A percentile compares a stretch with the other conserved stretches of the same genome.
Evolutionary conservation across 2,888 invertebrate species (phyloP).

Genomic region (Aphidoletes aphidimyza): DNA sequence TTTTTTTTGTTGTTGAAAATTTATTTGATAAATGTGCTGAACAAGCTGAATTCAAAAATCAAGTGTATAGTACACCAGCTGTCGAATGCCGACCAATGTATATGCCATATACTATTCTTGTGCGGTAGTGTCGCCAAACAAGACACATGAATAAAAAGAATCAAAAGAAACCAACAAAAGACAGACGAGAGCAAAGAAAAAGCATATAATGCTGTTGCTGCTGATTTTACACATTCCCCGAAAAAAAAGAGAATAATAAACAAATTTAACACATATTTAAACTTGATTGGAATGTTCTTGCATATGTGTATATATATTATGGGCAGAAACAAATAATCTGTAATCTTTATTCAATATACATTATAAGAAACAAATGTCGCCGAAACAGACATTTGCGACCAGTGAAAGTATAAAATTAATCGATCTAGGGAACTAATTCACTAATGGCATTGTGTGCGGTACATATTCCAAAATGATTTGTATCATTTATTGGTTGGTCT

Average conservation of each 20-base stretch:
- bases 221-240: background rate
- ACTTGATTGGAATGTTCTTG: background rate
- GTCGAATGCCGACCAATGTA: too few relatives aligned
- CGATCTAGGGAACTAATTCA: background rate
- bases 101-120: too few relatives aligned
- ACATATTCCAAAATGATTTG: background rate
- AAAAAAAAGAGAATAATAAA: too few relatives aligned
- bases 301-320: too few relatives aligned
- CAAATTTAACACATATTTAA: background rate
- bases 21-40: too few relatives aligned
- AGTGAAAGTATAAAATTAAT: conserved; percentile 15
- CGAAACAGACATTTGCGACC: background rate
- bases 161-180: background rate
- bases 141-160: too few relatives aligned
- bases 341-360: too few relatives aligned
- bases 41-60: too few relatives aligned
- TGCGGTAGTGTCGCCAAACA: too few relatives aligned
- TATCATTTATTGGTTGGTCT: background rate
- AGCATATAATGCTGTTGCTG: background rate
- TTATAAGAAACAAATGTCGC: background rate
- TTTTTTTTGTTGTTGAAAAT: background rate
- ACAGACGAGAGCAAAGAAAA: background rate
- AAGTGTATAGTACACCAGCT: too few relatives aligned
- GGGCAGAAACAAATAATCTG: too few relatives aligned
- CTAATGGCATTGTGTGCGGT: background rate